Evolutionary conservation across 1,140 invertebrate genomes (phyloP).

Genomic region (Megalopta genalis): DNA sequence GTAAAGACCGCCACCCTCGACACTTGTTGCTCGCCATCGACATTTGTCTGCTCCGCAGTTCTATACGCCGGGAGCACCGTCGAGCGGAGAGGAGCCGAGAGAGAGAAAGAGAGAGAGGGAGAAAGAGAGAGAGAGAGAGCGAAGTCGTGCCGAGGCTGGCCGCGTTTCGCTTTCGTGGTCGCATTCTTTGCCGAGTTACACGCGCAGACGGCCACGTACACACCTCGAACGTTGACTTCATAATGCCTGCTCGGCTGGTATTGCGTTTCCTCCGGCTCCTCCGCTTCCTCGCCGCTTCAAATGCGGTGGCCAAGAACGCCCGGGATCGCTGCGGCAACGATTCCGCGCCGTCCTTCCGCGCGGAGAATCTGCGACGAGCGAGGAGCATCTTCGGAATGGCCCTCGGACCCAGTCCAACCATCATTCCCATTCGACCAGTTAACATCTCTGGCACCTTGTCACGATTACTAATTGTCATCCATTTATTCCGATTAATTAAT

Average conservation of each 20-base stretch:
- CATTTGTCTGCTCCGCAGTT: slow-evolving; percentile 61
- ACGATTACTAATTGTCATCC: too few relatives aligned
- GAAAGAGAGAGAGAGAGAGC: too few relatives aligned
- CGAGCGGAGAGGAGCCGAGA: too few relatives aligned
- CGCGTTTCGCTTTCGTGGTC: slow-evolving; percentile 52
- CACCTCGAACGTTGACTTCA: not conserved
- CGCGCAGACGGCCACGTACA: not conserved
- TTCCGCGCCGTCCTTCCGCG: not conserved
- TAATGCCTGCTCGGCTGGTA: slow-evolving; percentile 11
- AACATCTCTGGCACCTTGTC: too few relatives aligned
- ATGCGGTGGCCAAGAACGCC: not conserved
- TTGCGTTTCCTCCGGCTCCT: slow-evolving; percentile 11
- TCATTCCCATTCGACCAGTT: too few relatives aligned
- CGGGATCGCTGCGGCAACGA: not conserved
- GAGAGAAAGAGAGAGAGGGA: too few relatives aligned
- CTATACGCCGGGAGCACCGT: slow-evolving; percentile 20
- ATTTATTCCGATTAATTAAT: too few relatives aligned
- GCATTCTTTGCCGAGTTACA: slow-evolving; percentile 57
- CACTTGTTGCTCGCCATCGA: slow-evolving; percentile 66
- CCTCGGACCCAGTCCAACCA: not conserved
- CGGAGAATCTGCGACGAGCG: not conserved
- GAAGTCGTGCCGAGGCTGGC: not conserved
- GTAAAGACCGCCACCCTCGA: slow-evolving; percentile 57
- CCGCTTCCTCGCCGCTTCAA: too few relatives aligned
- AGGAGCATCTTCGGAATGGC: not conserved